Conservation (phyloP, 2,113 vertebrate species). For the Ursus arctos region DNA sequence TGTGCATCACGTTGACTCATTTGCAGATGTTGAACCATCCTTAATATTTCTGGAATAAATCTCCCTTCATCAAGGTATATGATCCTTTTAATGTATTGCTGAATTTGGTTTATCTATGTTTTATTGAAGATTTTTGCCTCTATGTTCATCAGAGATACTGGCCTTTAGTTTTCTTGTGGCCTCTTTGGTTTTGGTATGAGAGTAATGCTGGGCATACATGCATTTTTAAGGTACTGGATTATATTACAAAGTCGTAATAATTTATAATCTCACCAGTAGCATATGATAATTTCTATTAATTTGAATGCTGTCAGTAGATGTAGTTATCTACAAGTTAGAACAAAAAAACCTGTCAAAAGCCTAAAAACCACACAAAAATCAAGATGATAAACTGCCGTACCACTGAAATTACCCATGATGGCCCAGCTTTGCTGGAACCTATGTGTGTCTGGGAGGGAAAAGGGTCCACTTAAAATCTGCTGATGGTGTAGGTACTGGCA, state of each 20-base stretch:
- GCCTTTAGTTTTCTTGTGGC: not conserved
- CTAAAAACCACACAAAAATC: not conserved
- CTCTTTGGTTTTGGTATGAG: not conserved
- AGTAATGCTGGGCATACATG: not conserved
- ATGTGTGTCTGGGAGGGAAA: not conserved
- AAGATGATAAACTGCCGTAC: not conserved
- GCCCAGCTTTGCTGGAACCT: not conserved
- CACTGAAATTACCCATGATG: not conserved
- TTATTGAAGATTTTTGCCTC: not conserved
- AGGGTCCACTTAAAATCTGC: not conserved
- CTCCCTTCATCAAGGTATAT: not conserved
- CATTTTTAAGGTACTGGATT: not conserved
- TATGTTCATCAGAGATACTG: not conserved
- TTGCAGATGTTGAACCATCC: not conserved
- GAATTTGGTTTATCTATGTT: not conserved
- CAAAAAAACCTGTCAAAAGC: not conserved
- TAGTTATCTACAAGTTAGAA: not conserved
- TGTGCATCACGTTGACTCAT: not conserved
- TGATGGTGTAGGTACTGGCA: not conserved
- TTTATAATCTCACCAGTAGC: conserved; percentile 26
- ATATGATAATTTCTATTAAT: conserved; percentile 42
- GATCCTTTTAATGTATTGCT: not conserved
- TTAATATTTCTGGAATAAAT: not conserved
- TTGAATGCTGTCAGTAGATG: not conserved
- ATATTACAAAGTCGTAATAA: not conserved